phyloP scores from a whole-genome alignment of 1,140 invertebrate genomes.

The Drosophila pallidifrons region DNA sequence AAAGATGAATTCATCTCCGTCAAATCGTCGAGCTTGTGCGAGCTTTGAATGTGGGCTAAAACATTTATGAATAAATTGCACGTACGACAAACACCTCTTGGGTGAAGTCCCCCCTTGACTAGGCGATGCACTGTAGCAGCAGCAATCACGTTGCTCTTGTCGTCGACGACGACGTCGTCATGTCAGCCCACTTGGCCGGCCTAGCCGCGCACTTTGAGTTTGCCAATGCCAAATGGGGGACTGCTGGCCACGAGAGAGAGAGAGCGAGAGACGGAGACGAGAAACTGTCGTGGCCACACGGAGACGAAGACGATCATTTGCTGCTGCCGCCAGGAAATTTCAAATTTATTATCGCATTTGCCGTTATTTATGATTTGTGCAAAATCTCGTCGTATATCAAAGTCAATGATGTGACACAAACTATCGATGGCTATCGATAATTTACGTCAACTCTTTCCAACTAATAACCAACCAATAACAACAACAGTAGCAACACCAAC shows the following conservation, averaged over 20 bases:
- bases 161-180: conserved; percentile 27
- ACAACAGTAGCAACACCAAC: too few species aligned
- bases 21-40: conserved; percentile 64
- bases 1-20: conserved; percentile 83
- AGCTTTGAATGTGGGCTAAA: conserved; percentile 74
- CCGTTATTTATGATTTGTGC: conserved; percentile 78
- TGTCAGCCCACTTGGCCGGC: conserved; percentile 54
- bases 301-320: conserved; percentile 62
- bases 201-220: conserved; percentile 29
- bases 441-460: conserved; percentile 62
- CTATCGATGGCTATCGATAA: conserved; percentile 68
- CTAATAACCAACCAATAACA: conserved; percentile 29
- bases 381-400: conserved; percentile 75
- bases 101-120: conserved; percentile 2
- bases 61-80: conserved; percentile 84
- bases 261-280: background rate
- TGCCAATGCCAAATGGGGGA: conserved; percentile 37
- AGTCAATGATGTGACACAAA: conserved; percentile 71
- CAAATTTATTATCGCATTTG: conserved; percentile 78
- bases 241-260: conserved; percentile 11
- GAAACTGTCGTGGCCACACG: conserved; percentile 22
- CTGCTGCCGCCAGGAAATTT: conserved; percentile 71
- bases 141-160: background rate
- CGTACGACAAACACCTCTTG: conserved; percentile 54
- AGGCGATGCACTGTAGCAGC: conserved; percentile 21